Evolutionary conservation across 1,140 invertebrate species (phyloP), one percentile per base, ranked within the genome.

Genomic region (Solenopsis invicta): DNA sequence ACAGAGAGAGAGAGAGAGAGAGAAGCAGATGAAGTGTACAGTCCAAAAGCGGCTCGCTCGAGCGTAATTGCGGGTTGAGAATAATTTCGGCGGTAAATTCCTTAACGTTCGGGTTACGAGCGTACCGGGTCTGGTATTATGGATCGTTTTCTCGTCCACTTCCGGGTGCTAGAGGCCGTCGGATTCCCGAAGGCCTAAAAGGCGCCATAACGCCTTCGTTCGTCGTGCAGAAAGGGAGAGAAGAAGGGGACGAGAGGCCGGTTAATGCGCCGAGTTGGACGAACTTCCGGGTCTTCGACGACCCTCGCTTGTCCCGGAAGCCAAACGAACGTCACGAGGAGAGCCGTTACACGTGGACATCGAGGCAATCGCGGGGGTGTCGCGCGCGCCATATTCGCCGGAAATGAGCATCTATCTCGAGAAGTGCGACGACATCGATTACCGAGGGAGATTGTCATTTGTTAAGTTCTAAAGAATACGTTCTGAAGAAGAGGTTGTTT

Each of bases 271-370:
- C 86, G 93, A 92, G 92, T 90, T 90, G 88, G 91, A 93, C 89
- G 88, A 93, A 94, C 93, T 93, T 92, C 88, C 90, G 93, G 93
- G 93, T 94, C 93, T 94, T 94, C 93, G 87, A 90, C 92, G 93
- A 94, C 92, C 93, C 93, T 93, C 91, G 92, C 92, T 93, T 93
- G 92, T 93, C 91, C 92, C 92, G 90, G 93, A 94, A 94, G 93
- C 93, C 93, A 91, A 89, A 93, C 76, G 85, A 94, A 93, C 66
- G 92, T 93, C 90, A 80, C 92, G 85, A 92, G 89, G 84, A 93
- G 92, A 66, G 76, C 93, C 92, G 92, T 93, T 94, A 93, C 91
- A 86, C 56, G 41, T 37, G 75, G 77, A 77, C 67, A 72, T 64
- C 81, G 76, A 88, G 34, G 87, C 82, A 88, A 86, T 84, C 56